Base-by-base conservation (phyloP, 2,797 vertebrate genomes). In the Mormyrops attenuatus region DNA sequence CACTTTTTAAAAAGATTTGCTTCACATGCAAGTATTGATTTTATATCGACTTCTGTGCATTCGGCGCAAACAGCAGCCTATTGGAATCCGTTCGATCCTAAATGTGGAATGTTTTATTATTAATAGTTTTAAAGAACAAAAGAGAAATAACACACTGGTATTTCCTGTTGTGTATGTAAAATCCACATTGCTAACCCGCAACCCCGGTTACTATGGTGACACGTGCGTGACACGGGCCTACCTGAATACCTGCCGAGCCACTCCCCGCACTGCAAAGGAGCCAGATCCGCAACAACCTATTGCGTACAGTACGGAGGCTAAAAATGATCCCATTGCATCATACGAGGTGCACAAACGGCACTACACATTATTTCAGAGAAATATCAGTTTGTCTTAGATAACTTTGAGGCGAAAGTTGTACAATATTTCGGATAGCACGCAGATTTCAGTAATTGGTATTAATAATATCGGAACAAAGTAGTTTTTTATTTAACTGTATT, bases 181-280 rank as follows among this genome's bases (percentile, higher is more conserved):
- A 84, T 86, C 85, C 90, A 92, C 91, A 92, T 92, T 82, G 47
- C 47, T 49, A 85, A 52, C 82, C 82, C 22, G 44, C 82, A 85
- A 85, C 90, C 93, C 90, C 91, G 89, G 92, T 92, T 89, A 89
- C 92, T 89, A 85, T 92, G 92, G 93, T 91, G 87, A 94, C 92
- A 87, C 85, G 89, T 91, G 91, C 90, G 90, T 93, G 77, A 82
- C 77, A 89, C 92, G 92, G 82, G 49, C 82, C 82, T 93, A 93
- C 93, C 92, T 93, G 91, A 93, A 94, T 94, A 94, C 93, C 92
- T 90, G 52, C 53, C 34, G 90, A 87, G 89, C 92, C 93, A 91
- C 93, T 92, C 93, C 92, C 91, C 57, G 87, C 88, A 92, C 93
- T 93, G 92, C 92, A 49, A 87, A 26, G 80, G 30, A 47, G 53